A percentile compares a stretch with the other conserved stretches of the same genome.
Evolutionary conservation across 2,113 vertebrate species (phyloP).

Genomic region (Turdus rufiventris): DNA sequence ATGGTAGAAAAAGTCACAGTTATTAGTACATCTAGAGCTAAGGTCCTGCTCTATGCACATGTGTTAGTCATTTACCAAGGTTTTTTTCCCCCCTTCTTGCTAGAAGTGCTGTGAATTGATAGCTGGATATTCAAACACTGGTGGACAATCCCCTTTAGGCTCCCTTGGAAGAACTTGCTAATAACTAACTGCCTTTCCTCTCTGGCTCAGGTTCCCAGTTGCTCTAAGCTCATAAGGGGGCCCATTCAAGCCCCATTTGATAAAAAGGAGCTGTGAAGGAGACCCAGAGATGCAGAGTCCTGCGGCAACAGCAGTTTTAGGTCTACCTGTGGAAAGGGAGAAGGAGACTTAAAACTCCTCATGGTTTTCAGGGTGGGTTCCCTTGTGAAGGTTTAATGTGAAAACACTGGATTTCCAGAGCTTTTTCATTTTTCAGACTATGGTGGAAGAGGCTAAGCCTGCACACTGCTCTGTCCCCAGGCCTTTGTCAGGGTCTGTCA

Average conservation of each 20-base stretch:
- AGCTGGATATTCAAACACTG: constrained; percentile 41
- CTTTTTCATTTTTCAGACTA: background rate
- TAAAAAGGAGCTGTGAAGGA: background rate
- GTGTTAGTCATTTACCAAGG: constrained; percentile 36
- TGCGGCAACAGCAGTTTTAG: background rate
- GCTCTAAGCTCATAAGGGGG: background rate
- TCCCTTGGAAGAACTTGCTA: constrained; percentile 53
- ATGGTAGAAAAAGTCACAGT: constrained; percentile 33
- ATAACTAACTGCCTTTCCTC: constrained; percentile 48
- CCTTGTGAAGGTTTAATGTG: background rate
- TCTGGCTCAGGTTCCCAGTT: constrained; percentile 13
- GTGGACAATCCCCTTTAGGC: constrained; percentile 61
- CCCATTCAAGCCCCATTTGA: background rate
- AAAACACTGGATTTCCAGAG: background rate
- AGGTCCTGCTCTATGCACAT: constrained; percentile 43
- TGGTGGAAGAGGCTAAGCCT: background rate
- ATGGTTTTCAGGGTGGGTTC: background rate
- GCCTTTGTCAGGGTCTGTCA: background rate
- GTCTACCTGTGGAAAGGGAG: background rate
- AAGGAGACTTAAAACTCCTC: background rate
- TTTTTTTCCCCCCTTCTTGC: background rate
- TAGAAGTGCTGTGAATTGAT: constrained; percentile 49
- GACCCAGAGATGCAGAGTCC: background rate
- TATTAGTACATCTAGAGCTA: constrained; percentile 44
- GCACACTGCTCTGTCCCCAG: background rate